Evolutionary conservation across 2,113 vertebrate species (phyloP).

Genomic region (Gasterosteus nipponicus): DNA sequence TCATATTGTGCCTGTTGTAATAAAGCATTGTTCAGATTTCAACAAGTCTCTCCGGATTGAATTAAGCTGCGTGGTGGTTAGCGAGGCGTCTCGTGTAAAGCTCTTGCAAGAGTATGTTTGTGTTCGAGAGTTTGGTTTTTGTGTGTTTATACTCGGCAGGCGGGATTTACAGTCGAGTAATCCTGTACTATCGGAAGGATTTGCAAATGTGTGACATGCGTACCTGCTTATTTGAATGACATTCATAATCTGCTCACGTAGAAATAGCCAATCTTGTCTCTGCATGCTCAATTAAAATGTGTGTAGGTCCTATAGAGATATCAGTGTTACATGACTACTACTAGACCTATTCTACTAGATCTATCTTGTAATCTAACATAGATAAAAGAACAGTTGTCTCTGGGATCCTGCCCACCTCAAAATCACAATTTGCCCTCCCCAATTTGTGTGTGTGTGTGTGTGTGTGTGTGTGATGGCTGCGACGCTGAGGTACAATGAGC

Average conservation of each 20-base stretch:
- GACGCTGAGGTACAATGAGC: slow-evolving; percentile 43
- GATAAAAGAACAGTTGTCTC: no score
- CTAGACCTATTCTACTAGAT: no score
- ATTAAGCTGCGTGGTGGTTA: not conserved
- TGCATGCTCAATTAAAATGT: not conserved
- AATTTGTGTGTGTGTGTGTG: not conserved
- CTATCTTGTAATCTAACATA: no score
- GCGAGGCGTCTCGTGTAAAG: not conserved
- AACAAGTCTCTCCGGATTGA: not conserved
- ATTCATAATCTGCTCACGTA: not conserved
- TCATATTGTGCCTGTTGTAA: no score
- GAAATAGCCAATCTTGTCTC: no score
- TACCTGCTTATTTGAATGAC: not conserved
- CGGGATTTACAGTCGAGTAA: not conserved
- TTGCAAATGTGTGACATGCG: not conserved
- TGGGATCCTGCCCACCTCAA: no score
- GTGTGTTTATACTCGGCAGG: not conserved
- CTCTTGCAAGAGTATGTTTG: no score
- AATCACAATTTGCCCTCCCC: no score
- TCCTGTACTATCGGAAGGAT: not conserved
- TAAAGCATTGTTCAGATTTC: no score
- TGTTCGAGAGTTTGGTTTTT: no score
- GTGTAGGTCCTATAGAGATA: not conserved
- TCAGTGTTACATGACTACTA: not conserved
- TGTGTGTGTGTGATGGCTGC: slow-evolving; percentile 21